Evolutionary conservation across 1,140 invertebrate species (phyloP).

Genomic region (Frieseomelitta varia): DNA sequence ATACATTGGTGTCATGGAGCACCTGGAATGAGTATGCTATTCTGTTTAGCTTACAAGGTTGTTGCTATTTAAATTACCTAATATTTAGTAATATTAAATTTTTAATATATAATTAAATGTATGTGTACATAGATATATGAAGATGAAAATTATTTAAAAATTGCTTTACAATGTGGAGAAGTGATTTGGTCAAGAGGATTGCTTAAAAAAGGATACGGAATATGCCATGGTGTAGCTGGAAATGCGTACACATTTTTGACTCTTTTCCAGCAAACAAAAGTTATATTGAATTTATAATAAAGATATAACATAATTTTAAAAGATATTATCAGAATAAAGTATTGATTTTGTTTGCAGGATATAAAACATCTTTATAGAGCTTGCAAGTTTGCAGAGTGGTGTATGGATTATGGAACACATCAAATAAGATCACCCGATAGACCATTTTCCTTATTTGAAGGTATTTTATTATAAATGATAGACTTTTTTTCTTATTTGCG

Average conservation of each 20-base stretch:
- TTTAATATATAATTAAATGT: background rate
- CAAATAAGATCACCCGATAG: constrained; percentile 88
- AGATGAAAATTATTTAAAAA: constrained; percentile 88
- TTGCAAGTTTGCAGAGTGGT: constrained; percentile 92
- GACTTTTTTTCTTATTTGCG: constrained; percentile 9
- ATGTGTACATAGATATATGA: constrained; percentile 83
- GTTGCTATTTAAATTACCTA: constrained; percentile 30
- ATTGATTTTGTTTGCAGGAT: constrained; percentile 80
- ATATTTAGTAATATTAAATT: constrained; percentile 33
- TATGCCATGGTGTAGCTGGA: constrained; percentile 96
- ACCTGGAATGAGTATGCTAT: constrained; percentile 92
- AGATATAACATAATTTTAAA: background rate
- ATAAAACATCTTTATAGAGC: constrained; percentile 89
- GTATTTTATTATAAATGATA: constrained; percentile 75
- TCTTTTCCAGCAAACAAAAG: constrained; percentile 90
- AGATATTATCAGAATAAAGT: background rate
- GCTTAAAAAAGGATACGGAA: constrained; percentile 93
- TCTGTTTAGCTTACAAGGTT: constrained; percentile 90
- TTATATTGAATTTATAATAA: constrained; percentile 71
- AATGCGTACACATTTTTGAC: constrained; percentile 95
- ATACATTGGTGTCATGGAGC: constrained; percentile 98
- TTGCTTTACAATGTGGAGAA: constrained; percentile 88
- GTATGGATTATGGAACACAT: constrained; percentile 87
- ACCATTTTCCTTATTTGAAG: constrained; percentile 94
- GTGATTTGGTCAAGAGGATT: constrained; percentile 93